phyloP scores from a whole-genome alignment of 2,113 vertebrate species.

The Esox niger region DNA sequence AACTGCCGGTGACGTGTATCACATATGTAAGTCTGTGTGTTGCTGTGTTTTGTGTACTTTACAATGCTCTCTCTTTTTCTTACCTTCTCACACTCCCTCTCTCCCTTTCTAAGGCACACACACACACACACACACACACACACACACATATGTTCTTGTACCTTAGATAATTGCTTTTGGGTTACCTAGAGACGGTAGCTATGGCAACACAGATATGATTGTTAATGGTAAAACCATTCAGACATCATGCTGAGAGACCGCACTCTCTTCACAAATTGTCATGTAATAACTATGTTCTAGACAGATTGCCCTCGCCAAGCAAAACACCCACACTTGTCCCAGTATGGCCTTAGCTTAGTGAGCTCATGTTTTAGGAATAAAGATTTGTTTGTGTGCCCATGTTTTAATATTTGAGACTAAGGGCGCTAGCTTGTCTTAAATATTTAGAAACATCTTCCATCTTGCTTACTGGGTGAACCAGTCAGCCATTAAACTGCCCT shows the following conservation, averaged over 20 bases:
- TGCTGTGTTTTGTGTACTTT: too few species aligned
- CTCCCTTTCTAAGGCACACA: slow-evolving; percentile 5
- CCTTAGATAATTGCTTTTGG: slow-evolving; percentile 39
- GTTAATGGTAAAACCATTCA: slow-evolving; percentile 19
- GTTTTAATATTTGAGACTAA: background rate
- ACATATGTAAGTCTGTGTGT: too few species aligned
- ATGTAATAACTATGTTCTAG: background rate
- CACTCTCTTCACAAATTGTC: background rate
- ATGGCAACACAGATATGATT: slow-evolving; percentile 49
- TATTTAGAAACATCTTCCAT: slow-evolving; percentile 8
- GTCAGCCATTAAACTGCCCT: slow-evolving; percentile 21
- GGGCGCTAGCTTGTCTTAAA: background rate
- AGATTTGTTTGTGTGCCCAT: slow-evolving; percentile 1
- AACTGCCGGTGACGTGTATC: too few species aligned
- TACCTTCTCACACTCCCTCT: background rate
- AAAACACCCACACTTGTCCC: background rate
- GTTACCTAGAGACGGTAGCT: slow-evolving; percentile 46
- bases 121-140: slow-evolving; percentile 8
- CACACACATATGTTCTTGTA: background rate
- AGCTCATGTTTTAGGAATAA: too few species aligned
- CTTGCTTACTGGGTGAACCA: slow-evolving; percentile 16
- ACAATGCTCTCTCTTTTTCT: background rate
- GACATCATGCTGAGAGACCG: slow-evolving; percentile 18
- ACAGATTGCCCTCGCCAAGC: background rate
- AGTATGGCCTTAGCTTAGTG: too few species aligned